Conservation (phyloP, 2,888 invertebrate species). For the Stramonita haemastoma region DNA sequence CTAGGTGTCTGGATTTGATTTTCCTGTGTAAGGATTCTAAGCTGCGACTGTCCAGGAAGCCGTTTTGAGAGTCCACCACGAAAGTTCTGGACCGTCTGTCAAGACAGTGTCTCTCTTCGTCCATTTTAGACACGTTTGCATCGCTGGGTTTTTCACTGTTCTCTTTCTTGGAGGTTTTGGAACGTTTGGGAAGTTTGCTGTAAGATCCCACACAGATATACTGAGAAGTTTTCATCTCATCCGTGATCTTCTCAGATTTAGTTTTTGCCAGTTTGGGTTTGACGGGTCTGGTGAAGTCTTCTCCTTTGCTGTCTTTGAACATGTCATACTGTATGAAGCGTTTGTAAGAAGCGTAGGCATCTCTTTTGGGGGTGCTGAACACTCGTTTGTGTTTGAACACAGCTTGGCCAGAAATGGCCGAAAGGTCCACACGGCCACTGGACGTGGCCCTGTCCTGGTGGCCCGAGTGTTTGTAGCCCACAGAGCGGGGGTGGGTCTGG, state of each 20-base stretch:
- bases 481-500: background rate
- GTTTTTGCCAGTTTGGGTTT: background rate
- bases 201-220: background rate
- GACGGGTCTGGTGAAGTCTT: background rate
- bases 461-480: background rate
- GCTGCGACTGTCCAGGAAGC: background rate
- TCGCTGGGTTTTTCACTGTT: background rate
- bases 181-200: background rate
- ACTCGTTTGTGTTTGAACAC: background rate
- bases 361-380: background rate
- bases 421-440: background rate
- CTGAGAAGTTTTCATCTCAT: background rate
- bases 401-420: background rate
- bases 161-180: background rate
- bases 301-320: background rate
- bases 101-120: background rate
- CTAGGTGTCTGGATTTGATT: constrained; percentile 3
- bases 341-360: constrained; percentile 19
- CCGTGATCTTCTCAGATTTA: background rate
- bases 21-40: background rate
- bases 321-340: constrained; percentile 19
- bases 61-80: constrained; percentile 9
- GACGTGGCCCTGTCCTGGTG: constrained; percentile 1
- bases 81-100: constrained; percentile 30
- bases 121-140: background rate